These are phyloP conservation scores for Cyphomyrus plagiostoma DNA, from an alignment of 2,113 vertebrate species.

Conservation along the genomic window DNA sequence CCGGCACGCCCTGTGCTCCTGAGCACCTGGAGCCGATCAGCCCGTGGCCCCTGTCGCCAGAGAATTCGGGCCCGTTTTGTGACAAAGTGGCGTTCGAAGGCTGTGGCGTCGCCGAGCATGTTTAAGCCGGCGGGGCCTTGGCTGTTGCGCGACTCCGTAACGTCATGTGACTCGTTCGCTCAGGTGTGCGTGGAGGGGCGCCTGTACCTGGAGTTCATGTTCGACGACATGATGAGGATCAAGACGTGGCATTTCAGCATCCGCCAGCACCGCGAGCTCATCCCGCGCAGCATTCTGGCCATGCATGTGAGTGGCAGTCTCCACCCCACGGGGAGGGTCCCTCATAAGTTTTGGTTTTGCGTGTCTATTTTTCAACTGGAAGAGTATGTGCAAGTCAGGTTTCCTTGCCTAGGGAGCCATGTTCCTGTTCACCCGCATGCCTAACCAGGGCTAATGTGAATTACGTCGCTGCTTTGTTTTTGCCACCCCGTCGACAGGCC, in stretches of 20 bases:
- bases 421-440: neutral
- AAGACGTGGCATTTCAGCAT: conserved; percentile 99
- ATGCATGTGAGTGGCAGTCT: conserved; percentile 79
- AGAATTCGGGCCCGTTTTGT: neutral
- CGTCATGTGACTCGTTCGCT: neutral
- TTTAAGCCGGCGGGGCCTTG: neutral
- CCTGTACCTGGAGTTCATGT: conserved; percentile 97
- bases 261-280: conserved; percentile 95
- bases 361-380: neutral
- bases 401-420: neutral
- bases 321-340: too few relatives aligned
- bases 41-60: neutral
- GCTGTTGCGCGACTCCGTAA: neutral
- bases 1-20: neutral
- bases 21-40: neutral
- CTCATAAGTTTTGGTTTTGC: neutral
- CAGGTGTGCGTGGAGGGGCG: conserved; percentile 96
- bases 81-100: neutral
- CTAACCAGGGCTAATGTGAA: neutral
- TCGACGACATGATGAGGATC: conserved; percentile 99
- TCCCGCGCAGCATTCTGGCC: conserved; percentile 95
- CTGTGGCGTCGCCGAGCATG: neutral
- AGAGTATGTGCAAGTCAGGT: neutral
- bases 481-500: conserved; percentile 60
- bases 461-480: neutral